A percentile compares a stretch with the other conserved stretches of the same genome.
Evolutionary conservation across 2,888 invertebrate species (phyloP).

Genomic region (Eupithecia subumbrata): DNA sequence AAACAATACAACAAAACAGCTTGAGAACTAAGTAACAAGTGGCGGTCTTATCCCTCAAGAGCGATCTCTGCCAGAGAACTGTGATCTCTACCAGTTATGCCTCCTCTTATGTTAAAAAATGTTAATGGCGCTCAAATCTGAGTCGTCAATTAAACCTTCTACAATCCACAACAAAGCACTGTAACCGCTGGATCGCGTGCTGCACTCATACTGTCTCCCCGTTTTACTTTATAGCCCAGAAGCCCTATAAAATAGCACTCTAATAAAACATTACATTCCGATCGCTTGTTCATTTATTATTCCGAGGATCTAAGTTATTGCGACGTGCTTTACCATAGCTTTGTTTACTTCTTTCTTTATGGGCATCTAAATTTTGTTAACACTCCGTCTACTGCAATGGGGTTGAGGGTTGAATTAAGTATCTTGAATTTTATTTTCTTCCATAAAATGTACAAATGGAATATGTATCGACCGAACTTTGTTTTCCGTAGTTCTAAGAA

Average conservation of each 20-base stretch:
- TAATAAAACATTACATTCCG: background rate
- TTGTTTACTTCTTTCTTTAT: slow-evolving; percentile 32
- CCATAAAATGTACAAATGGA: slow-evolving; percentile 18
- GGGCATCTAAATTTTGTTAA: slow-evolving; percentile 36
- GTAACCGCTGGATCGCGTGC: background rate
- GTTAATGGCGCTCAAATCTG: background rate
- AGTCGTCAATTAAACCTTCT: background rate
- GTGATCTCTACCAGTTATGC: no score
- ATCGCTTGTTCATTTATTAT: slow-evolving; percentile 16
- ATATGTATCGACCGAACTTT: background rate
- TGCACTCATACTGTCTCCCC: background rate
- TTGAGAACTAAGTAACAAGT: no score
- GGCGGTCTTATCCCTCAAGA: no score
- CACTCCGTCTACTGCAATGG: slow-evolving; percentile 34
- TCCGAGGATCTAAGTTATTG: slow-evolving; percentile 12
- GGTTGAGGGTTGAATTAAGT: slow-evolving; percentile 24
- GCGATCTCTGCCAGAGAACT: no score
- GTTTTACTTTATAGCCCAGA: slow-evolving; percentile 10
- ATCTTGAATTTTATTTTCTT: slow-evolving; percentile 24
- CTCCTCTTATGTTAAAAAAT: no score
- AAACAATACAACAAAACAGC: no score
- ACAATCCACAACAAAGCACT: background rate
- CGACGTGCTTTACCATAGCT: slow-evolving; percentile 10
- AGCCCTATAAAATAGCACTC: slow-evolving; percentile 5
- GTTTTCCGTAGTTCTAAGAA: background rate